Evolutionary conservation across 2,113 vertebrate species (phyloP), one percentile per base, ranked within the genome.

Genomic region (Pelmatolapia mariae): DNA sequence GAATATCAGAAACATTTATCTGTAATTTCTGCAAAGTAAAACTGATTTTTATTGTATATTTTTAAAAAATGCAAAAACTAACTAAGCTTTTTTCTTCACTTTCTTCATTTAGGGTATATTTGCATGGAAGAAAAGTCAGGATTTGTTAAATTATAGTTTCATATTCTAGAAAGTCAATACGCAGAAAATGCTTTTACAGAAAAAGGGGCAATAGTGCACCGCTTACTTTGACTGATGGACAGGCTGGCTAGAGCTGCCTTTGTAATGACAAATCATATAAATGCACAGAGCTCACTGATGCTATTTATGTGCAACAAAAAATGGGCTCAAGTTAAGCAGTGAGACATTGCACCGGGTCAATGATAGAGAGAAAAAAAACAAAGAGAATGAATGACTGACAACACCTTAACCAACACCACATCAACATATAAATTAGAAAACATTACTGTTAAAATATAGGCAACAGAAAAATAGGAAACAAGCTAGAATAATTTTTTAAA

Each of bases 151-250:
- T 81, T 24, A 19, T 43, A 29, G 54, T 73, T 38, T 78, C 22
- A 89, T 91, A 86, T 86, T 88, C 33, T 16, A 63, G 61, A 61
- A 54, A 88, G 90, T 57, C 13, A 73, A 68, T 63, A 26, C 52
- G 8, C 16, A 71, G 43, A 88, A 92, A 86, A 84, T 47, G 76
- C 12, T 81, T 84, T 89, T 89, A 86, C 45, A 78, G 66, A 47
- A 80, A 57, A 93, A n/a, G 53, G 29, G 16, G n/a, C 81, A 80
- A 81, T 83, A 87, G 81, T 80, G 82, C 68, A 66, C 24, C 43
- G 86, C 53, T 82, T 84, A 47, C 71, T 86, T 16, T 79, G 71
- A 36, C 54, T 73, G 71, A 78, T 78, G 71, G 71, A 63, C 31
- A 61, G 33, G 19, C 29, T 19, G 33, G 18, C 7, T 29, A 84